Conservation (phyloP, 92 coral and sea anemone genomes). For the Nematostella vectensis region DNA sequence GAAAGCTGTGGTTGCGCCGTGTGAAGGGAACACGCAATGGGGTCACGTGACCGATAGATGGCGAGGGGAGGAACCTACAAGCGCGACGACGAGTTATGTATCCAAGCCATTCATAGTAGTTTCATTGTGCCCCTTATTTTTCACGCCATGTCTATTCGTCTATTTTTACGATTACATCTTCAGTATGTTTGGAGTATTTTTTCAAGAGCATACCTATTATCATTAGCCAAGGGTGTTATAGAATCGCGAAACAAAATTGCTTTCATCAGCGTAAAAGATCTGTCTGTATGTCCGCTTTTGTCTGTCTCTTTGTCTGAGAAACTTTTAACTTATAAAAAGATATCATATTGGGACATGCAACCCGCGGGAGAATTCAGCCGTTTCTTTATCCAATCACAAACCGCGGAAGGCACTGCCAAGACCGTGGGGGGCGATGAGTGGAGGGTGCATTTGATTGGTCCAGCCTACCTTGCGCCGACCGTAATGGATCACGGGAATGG, state of each 20-base stretch:
- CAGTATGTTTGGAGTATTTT: no score
- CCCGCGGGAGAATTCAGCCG: constrained; percentile 71
- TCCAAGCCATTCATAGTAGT: no score
- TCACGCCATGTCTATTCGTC: no score
- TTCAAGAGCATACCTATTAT: no score
- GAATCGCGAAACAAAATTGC: no score
- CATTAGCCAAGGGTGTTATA: no score
- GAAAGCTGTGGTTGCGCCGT: constrained; percentile 61
- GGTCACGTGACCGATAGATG: constrained; percentile 28
- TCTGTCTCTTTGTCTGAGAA: no score
- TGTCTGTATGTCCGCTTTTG: no score
- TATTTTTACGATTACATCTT: no score
- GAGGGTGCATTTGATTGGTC: constrained; percentile 62
- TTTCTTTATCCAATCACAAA: constrained; percentile 71
- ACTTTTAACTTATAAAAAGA: no score
- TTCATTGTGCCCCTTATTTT: no score
- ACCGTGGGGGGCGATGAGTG: constrained; percentile 69
- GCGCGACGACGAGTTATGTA: constrained; percentile 35
- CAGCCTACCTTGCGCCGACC: constrained; percentile 59
- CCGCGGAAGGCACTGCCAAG: constrained; percentile 42
- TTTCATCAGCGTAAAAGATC: no score
- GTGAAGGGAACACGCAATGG: constrained; percentile 49
- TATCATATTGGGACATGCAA: constrained; percentile 48
- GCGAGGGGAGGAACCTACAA: constrained; percentile 41
- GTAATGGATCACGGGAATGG: constrained; percentile 71